Evolutionary conservation across 2,113 vertebrate genomes (phyloP).

Genomic region (Jacana jacana): DNA sequence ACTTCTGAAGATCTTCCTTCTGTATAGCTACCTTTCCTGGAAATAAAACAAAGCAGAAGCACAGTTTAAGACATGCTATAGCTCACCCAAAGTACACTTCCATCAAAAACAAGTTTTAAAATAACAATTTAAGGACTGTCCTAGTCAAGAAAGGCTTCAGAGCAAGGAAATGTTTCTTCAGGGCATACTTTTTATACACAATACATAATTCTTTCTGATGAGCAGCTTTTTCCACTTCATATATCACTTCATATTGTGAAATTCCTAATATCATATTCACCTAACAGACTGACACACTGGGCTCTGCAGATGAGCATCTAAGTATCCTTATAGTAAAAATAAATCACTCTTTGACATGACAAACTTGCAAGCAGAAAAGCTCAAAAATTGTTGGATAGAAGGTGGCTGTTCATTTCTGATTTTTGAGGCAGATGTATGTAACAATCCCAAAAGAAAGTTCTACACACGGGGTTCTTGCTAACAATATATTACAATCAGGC

Average conservation of each 20-base stretch:
- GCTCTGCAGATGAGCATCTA: background rate
- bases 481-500: background rate
- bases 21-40: slow-evolving; percentile 95
- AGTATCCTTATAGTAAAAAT: background rate
- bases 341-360: background rate
- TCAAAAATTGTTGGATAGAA: background rate
- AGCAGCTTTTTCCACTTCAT: background rate
- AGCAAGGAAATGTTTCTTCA: background rate
- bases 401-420: background rate
- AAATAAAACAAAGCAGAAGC: slow-evolving; percentile 23
- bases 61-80: background rate
- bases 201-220: background rate
- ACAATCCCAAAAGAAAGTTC: background rate
- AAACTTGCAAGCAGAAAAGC: background rate
- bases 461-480: background rate
- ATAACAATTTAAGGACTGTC: background rate
- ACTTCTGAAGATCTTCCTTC: slow-evolving; percentile 96
- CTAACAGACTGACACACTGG: background rate
- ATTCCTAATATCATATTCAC: background rate
- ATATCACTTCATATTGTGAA: background rate
- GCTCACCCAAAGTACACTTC: background rate
- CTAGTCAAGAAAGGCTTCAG: background rate
- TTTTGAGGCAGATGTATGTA: background rate
- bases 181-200: background rate
- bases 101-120: background rate